Evolutionary conservation across 2,797 vertebrate species (phyloP).

Genomic region (Eospalax fontanierii): DNA sequence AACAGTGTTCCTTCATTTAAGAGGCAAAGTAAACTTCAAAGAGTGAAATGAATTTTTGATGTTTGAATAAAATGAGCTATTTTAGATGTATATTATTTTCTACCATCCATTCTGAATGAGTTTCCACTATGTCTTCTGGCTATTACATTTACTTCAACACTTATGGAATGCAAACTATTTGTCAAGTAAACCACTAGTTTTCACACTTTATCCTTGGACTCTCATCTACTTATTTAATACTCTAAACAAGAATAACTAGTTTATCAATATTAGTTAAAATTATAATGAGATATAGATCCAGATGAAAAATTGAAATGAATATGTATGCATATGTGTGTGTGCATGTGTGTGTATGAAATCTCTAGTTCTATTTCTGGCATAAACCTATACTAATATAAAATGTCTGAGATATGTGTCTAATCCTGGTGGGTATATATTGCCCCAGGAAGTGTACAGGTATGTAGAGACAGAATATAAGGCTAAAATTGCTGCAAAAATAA

Average conservation of each 20-base stretch:
- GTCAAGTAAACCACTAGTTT: background rate
- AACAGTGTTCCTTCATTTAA: conserved; percentile 11
- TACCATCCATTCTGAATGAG: background rate
- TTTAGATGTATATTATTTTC: background rate
- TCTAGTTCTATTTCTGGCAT: background rate
- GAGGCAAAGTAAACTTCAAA: background rate
- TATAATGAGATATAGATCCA: too few relatives aligned
- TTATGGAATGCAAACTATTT: background rate
- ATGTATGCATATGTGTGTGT: background rate
- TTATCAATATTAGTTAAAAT: conserved; percentile 18
- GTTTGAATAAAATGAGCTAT: conserved; percentile 10
- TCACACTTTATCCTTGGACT: background rate
- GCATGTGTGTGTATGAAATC: background rate
- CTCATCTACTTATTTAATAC: background rate
- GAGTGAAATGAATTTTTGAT: background rate
- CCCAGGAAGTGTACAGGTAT: background rate
- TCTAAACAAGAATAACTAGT: background rate
- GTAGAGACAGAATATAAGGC: background rate
- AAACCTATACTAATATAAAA: background rate
- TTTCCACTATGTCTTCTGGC: background rate
- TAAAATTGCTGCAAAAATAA: background rate
- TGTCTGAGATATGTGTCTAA: fast-evolving
- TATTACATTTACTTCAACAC: background rate
- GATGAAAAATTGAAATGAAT: background rate
- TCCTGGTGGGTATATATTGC: background rate